These are phyloP conservation scores for Acanthornis magna DNA, from an alignment of 2,797 vertebrate genomes.

Conservation along the genomic window DNA sequence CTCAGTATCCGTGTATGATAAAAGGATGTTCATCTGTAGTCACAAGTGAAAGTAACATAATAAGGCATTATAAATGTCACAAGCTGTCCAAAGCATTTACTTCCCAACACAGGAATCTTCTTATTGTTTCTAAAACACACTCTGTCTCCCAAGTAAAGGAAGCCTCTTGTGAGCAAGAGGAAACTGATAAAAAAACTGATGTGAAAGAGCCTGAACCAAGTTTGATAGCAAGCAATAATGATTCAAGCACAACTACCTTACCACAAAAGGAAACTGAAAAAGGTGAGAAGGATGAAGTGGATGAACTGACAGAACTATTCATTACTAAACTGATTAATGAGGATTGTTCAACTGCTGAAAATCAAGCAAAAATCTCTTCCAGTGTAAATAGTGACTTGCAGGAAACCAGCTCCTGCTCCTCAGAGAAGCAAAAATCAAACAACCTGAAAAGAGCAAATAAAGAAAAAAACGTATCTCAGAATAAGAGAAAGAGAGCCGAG, in stretches of 20 bases:
- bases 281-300: conserved; percentile 80
- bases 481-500: conserved; percentile 75
- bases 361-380: conserved; percentile 67
- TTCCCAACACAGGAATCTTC: conserved; percentile 88
- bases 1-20: conserved; percentile 97
- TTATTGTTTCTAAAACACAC: conserved; percentile 90
- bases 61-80: conserved; percentile 95
- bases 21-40: conserved; percentile 91
- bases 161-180: conserved; percentile 57
- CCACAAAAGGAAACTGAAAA: conserved; percentile 70
- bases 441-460: conserved; percentile 76
- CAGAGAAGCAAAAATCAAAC: conserved; percentile 74
- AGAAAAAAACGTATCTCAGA: conserved; percentile 75
- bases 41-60: conserved; percentile 89
- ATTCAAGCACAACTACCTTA: conserved; percentile 52
- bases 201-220: conserved; percentile 55
- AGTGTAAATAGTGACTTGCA: conserved; percentile 69
- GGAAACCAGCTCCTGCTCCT: conserved; percentile 60
- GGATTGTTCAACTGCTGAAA: conserved; percentile 73
- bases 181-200: conserved; percentile 45
- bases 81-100: conserved; percentile 92
- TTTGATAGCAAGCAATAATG: conserved; percentile 59
- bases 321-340: conserved; percentile 82
- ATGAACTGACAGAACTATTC: conserved; percentile 81
- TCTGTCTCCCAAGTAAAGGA: conserved; percentile 77